These are phyloP conservation scores for Plemyria rubiginata DNA, from an alignment of 2,888 invertebrate genomes.

Conservation along the genomic window DNA sequence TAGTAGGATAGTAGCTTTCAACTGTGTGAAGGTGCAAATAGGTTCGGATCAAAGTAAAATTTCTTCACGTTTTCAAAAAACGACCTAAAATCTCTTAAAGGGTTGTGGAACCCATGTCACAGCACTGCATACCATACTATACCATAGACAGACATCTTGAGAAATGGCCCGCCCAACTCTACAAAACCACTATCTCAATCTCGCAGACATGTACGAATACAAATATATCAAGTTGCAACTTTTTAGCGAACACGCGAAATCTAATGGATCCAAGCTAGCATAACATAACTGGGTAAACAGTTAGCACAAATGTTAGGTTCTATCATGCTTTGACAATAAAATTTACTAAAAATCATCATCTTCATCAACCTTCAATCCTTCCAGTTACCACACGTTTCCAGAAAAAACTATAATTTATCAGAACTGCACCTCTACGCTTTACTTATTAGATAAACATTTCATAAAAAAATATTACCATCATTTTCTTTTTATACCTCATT, in stretches of 20 bases:
- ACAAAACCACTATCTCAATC: conserved; percentile 25
- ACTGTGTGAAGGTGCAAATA: too few relatives aligned
- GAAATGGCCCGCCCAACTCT: conserved; percentile 15
- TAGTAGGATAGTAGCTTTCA: too few relatives aligned
- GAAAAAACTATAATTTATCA: too few relatives aligned
- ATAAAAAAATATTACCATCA: too few relatives aligned
- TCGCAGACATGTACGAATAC: conserved; percentile 24
- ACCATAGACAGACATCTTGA: conserved; percentile 19
- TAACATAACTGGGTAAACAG: conserved; percentile 32
- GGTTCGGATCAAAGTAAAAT: too few relatives aligned
- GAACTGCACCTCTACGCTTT: too few relatives aligned
- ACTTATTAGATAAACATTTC: too few relatives aligned
- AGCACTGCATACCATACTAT: conserved; percentile 9
- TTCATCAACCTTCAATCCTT: too few relatives aligned
- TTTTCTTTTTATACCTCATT: too few relatives aligned
- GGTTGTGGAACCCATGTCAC: conserved; percentile 20
- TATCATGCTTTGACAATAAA: conserved; percentile 46
- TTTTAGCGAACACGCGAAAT: conserved; percentile 25
- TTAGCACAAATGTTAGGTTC: conserved; percentile 30
- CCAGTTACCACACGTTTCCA: too few relatives aligned
- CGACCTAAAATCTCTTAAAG: not conserved
- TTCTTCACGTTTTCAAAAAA: too few relatives aligned
- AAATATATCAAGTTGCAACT: conserved; percentile 30
- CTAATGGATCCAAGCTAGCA: conserved; percentile 37
- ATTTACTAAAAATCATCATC: conserved; percentile 15